Evolutionary conservation across 2,113 vertebrate genomes (phyloP).

Genomic region (Melanostigma gelatinosum): DNA sequence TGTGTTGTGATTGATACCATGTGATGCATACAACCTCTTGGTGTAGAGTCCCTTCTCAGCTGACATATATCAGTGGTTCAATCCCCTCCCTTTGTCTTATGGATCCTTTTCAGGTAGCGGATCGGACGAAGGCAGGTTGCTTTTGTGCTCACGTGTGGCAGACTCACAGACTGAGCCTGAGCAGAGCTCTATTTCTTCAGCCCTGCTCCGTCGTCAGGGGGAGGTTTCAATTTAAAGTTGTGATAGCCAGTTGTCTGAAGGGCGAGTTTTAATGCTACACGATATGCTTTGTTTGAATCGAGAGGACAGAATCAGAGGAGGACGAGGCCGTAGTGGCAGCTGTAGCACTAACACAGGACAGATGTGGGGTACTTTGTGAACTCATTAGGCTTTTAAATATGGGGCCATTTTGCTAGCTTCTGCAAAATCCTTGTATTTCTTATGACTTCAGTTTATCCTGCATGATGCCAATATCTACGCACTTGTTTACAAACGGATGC

Average conservation of each 20-base stretch:
- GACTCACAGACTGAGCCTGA: conserved; percentile 7
- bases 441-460: conserved; percentile 70
- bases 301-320: conserved; percentile 11
- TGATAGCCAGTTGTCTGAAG: neutral
- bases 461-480: conserved; percentile 81
- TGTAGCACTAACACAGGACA: conserved; percentile 50
- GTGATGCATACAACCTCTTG: conserved; percentile 52
- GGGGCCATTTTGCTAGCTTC: conserved; percentile 40
- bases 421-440: conserved; percentile 47
- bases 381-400: conserved; percentile 27
- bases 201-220: neutral
- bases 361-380: conserved; percentile 24
- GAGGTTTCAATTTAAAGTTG: conserved; percentile 17
- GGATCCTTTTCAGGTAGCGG: conserved; percentile 32
- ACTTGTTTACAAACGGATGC: conserved; percentile 78
- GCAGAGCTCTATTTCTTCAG: conserved; percentile 10
- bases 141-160: conserved; percentile 26
- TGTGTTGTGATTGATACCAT: conserved; percentile 65
- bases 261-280: conserved; percentile 16
- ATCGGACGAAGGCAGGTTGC: conserved; percentile 32
- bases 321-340: conserved; percentile 39
- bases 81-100: conserved; percentile 19
- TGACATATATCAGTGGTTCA: conserved; percentile 48
- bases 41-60: conserved; percentile 46
- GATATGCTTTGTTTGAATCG: conserved; percentile 4